These are phyloP conservation scores for Agrotis puta DNA, from an alignment of 2,888 invertebrate species.

Conservation along the genomic window DNA sequence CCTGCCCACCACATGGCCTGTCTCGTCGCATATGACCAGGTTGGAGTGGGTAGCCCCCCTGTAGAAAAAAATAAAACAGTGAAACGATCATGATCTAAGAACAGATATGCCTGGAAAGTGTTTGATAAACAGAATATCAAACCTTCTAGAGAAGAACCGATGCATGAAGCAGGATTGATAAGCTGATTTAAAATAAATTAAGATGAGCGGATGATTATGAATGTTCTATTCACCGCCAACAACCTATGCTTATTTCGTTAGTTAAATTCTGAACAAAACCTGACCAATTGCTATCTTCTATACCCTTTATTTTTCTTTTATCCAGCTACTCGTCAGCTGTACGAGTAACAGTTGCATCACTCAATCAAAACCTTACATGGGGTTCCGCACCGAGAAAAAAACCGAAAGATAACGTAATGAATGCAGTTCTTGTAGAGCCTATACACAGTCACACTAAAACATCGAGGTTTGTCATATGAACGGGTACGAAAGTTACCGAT, in stretches of 20 bases:
- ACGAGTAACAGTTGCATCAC: no score
- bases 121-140: no score
- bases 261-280: neutral
- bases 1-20: constrained; percentile 93
- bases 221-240: no score
- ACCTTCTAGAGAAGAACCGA: no score
- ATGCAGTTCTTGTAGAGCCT: neutral
- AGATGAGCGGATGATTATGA: neutral
- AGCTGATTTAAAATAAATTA: neutral
- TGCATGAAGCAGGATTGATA: no score
- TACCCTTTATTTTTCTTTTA: neutral
- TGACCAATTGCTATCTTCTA: neutral
- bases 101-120: no score
- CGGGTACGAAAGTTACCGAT: no score
- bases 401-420: neutral
- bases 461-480: no score
- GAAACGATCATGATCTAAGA: no score
- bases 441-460: no score
- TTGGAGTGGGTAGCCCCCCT: constrained; percentile 97
- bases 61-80: constrained; percentile 66
- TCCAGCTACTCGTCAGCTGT: neutral
- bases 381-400: neutral
- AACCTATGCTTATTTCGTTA: no score
- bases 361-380: neutral
- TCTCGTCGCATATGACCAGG: constrained; percentile 93